Conservation (phyloP, 2,888 invertebrate species). For the Acheta domesticus region DNA sequence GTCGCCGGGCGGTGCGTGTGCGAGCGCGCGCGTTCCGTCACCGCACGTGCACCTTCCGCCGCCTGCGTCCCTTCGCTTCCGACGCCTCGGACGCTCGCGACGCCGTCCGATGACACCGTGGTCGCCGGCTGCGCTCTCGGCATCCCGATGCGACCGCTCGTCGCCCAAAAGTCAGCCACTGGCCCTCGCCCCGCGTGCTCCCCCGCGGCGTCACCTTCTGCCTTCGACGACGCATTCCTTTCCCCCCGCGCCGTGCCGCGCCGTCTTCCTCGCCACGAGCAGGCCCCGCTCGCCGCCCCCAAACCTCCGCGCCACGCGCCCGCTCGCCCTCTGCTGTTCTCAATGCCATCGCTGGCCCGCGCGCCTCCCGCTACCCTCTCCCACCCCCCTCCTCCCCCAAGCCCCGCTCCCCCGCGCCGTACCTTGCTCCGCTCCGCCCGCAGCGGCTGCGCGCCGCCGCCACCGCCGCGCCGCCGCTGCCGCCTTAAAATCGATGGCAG, state of each 20-base stretch:
- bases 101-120: not conserved
- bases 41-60: not conserved
- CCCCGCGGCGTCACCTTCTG: too few relatives aligned
- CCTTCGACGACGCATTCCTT: too few relatives aligned
- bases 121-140: not conserved
- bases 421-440: too few relatives aligned
- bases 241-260: too few relatives aligned
- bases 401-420: too few relatives aligned
- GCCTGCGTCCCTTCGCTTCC: not conserved
- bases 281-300: too few relatives aligned
- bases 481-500: constrained; percentile 9
- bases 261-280: too few relatives aligned
- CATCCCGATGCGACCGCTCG: too few relatives aligned
- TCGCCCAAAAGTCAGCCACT: too few relatives aligned
- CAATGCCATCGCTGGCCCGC: not conserved
- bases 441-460: not conserved
- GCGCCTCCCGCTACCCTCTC: not conserved
- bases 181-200: too few relatives aligned
- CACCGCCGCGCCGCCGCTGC: not conserved
- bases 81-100: not conserved
- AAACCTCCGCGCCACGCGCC: too few relatives aligned
- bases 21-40: not conserved
- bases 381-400: not conserved
- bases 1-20: not conserved
- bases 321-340: not conserved